Conservation (phyloP, 1,140 invertebrate genomes). For the Orchesella cincta region DNA sequence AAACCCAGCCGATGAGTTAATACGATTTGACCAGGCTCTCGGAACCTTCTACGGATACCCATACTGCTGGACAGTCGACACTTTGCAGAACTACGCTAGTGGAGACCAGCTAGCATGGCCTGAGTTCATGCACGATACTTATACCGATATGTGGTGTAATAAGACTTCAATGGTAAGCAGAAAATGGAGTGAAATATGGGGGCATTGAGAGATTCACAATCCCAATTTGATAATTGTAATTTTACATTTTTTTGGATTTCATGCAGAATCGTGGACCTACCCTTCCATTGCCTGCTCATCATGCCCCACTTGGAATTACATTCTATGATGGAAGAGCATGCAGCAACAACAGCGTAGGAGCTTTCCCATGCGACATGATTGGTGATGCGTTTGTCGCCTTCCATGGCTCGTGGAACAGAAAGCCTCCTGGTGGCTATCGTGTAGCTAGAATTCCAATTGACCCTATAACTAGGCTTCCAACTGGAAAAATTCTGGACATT, state of each 20-base stretch:
- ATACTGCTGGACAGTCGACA: slow-evolving; percentile 37
- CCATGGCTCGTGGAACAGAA: slow-evolving; percentile 43
- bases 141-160: slow-evolving; percentile 45
- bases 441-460: slow-evolving; percentile 15
- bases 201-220: no score
- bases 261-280: slow-evolving; percentile 35
- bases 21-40: slow-evolving; percentile 41
- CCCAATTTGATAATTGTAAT: no score
- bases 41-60: slow-evolving; percentile 49
- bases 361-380: slow-evolving; percentile 38
- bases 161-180: slow-evolving; percentile 40
- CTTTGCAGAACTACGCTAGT: slow-evolving; percentile 6
- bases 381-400: slow-evolving; percentile 44
- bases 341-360: slow-evolving; percentile 1
- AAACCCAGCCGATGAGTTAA: slow-evolving; percentile 45
- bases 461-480: slow-evolving; percentile 3
- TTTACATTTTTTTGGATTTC: slow-evolving; percentile 11
- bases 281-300: slow-evolving; percentile 40
- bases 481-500: slow-evolving; percentile 30
- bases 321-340: slow-evolving; percentile 34
- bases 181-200: no score
- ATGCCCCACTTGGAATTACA: slow-evolving; percentile 44
- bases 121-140: no score
- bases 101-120: slow-evolving; percentile 42
- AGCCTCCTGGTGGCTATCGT: slow-evolving; percentile 25